Conservation (phyloP, 2,888 invertebrate species). For the Acanthopleura granulata region DNA sequence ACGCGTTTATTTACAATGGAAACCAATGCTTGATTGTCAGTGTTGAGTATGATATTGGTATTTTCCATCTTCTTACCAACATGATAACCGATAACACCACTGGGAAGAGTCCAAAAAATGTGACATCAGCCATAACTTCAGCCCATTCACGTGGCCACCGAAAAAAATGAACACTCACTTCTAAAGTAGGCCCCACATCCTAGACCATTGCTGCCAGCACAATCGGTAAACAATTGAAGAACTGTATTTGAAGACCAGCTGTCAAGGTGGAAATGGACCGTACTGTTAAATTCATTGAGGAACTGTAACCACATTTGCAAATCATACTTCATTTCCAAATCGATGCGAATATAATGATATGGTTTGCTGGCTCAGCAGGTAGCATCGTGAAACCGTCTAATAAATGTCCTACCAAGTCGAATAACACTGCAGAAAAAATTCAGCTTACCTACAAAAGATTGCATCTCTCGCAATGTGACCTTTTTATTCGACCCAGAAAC, state of each 20-base stretch:
- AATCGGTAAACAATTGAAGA: conserved; percentile 21
- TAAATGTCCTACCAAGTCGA: conserved; percentile 24
- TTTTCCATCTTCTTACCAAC: not conserved
- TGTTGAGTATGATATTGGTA: conserved; percentile 18
- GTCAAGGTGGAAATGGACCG: too few relatives aligned
- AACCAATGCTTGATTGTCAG: conserved; percentile 21
- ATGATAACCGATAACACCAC: conserved; percentile 15
- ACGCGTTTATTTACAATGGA: conserved; percentile 21
- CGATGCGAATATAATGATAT: conserved; percentile 22
- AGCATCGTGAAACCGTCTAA: conserved; percentile 24
- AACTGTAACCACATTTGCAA: conserved; percentile 24
- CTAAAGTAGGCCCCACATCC: conserved; percentile 22
- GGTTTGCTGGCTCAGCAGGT: conserved; percentile 16
- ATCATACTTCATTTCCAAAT: conserved; percentile 23
- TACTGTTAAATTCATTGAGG: conserved; percentile 26
- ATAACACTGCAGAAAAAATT: conserved; percentile 27
- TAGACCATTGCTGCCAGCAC: not conserved
- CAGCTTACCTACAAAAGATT: conserved; percentile 24
- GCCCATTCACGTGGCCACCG: conserved; percentile 16
- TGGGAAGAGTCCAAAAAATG: conserved; percentile 22
- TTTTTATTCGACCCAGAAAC: conserved; percentile 12
- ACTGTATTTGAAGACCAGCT: conserved; percentile 11
- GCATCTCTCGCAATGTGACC: conserved; percentile 25
- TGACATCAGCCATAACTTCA: conserved; percentile 16
- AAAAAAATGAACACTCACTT: conserved; percentile 10